phyloP scores from a whole-genome alignment of 2,888 invertebrate genomes.

The Oasisia sp. region DNA sequence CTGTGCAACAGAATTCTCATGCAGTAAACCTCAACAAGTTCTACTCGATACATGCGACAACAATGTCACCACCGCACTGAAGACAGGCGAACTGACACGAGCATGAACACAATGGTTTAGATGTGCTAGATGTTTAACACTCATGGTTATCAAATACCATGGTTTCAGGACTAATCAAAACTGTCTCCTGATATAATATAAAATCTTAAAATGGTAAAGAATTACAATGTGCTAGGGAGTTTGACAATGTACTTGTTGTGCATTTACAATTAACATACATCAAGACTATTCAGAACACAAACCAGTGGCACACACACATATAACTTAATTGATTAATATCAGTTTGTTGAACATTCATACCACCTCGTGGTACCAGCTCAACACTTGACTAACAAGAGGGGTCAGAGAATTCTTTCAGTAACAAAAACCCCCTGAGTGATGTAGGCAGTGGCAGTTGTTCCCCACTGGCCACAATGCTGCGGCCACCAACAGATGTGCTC shows the following conservation, averaged over 20 bases:
- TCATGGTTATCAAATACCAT: neutral
- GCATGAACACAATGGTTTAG: neutral
- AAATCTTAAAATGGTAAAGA: neutral
- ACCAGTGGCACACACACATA: neutral
- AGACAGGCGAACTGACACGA: neutral
- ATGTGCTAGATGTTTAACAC: neutral
- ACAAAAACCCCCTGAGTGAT: constrained; percentile 36
- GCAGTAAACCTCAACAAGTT: neutral
- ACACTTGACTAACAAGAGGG: neutral
- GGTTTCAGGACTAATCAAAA: neutral
- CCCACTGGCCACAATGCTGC: constrained; percentile 37
- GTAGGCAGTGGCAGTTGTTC: constrained; percentile 38
- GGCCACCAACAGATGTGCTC: constrained; percentile 24
- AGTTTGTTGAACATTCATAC: neutral
- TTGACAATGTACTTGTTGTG: neutral
- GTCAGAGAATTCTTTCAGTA: constrained; percentile 33
- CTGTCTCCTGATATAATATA: neutral
- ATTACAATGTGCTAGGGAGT: neutral
- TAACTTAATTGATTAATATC: neutral
- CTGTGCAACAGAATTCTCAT: neutral
- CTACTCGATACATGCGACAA: neutral
- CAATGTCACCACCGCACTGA: neutral
- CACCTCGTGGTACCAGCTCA: neutral
- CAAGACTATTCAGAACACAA: neutral
- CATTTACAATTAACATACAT: constrained; percentile 27